Conservation (phyloP, 2,113 vertebrate species). For the Phaethornis superciliosus region DNA sequence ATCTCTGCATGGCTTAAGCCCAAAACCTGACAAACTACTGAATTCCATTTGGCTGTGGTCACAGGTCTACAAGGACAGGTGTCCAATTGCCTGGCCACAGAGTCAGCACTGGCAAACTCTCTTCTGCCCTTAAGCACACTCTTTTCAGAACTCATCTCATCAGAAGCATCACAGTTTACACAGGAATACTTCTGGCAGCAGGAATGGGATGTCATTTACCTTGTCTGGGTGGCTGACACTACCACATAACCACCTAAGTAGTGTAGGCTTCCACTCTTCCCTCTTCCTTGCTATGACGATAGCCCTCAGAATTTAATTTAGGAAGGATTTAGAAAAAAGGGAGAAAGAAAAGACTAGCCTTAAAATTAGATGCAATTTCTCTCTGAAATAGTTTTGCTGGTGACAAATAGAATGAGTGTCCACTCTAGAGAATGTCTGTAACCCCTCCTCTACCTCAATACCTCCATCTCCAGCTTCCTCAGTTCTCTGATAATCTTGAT, state of each 20-base stretch:
- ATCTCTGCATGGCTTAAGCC: neutral
- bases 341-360: neutral
- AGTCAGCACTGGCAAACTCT: neutral
- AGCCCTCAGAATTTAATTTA: neutral
- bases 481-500: neutral
- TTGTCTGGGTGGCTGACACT: neutral
- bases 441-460: neutral
- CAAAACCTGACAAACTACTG: neutral
- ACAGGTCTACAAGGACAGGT: neutral
- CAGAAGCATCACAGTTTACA: neutral
- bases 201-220: neutral
- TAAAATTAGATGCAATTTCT: neutral
- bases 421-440: neutral
- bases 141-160: neutral
- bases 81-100: neutral
- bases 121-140: neutral
- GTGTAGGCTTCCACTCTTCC: neutral
- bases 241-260: neutral
- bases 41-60: neutral
- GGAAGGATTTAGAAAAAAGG: neutral
- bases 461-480: neutral
- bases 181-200: neutral
- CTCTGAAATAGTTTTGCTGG: neutral
- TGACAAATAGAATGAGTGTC: neutral
- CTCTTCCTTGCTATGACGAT: neutral